Base-by-base conservation (phyloP, 1,140 invertebrate species). In the Drosophila dunni region DNA sequence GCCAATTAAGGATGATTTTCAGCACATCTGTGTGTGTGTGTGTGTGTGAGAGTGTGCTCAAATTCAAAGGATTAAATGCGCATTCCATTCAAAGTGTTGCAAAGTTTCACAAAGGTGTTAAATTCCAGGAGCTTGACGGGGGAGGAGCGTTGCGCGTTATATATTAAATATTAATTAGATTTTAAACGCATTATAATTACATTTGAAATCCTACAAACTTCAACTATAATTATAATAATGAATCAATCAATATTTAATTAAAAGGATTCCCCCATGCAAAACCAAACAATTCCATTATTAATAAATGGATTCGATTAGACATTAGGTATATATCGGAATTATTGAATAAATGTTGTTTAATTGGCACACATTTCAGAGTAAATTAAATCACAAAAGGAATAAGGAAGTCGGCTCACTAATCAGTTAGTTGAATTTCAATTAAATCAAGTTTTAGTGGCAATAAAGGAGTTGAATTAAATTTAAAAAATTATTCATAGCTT, bases 1-100 rank as follows among this genome's bases (percentile, higher is more conserved):
- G 62, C 36, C 74, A 76, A 76, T 71, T 73, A 57, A 56, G 65
- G 51, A 15, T 54, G 51, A 54, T 38, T 54, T 54, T 29, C 24
- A 5, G 24, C 24, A 29, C 24, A 29, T 29, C 24, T 29, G 24
- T 29, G 24, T 29, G 24, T 29, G 24, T 29, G 24, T 3, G 24
- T 29, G 24, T 29, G 24, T 38, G 36, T 38, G 36, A 4, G 8
- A 8, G 5, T 40, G 11, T 13, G 3, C 4, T 42, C 42, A 62
- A 48, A 46, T 51, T 71, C 24, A 57, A 57, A 64, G 60, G 38
- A 63, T 68, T 63, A 70, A 70, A 38, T 70, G 8, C 40, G 50
- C 48, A 54, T 70, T 63, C 20, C 51, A 45, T 44, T 46, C 11
- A 29, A 56, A 69, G 15, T 62, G 46, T 51, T 45, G 40, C 20